phyloP scores from a whole-genome alignment of 2,113 vertebrate species.

The Onychostruthus taczanowskii region DNA sequence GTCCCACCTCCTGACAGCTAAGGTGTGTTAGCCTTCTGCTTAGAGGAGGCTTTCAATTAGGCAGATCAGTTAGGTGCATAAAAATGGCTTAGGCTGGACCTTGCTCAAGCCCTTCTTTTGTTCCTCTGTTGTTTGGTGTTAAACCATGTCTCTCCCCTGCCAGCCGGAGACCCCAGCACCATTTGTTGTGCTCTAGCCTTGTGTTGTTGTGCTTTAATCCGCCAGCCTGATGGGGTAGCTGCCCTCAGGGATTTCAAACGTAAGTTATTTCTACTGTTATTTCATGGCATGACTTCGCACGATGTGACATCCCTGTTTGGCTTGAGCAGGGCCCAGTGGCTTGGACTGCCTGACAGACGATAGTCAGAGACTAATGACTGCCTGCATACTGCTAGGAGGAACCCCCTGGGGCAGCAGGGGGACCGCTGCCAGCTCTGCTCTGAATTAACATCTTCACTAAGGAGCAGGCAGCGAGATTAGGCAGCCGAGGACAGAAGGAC shows the following conservation, averaged over 20 bases:
- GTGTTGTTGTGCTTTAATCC: not conserved
- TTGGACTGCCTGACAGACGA: constrained; percentile 35
- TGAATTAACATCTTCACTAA: constrained; percentile 56
- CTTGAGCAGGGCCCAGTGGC: not conserved
- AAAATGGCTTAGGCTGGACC: not conserved
- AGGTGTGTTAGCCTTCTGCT: not conserved
- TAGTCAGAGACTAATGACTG: constrained; percentile 51
- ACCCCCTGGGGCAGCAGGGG: constrained; percentile 27
- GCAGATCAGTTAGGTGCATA: not conserved
- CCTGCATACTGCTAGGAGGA: constrained; percentile 46
- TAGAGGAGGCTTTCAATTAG: not conserved
- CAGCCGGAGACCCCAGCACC: not conserved
- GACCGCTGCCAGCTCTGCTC: constrained; percentile 41
- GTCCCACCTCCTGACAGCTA: not conserved
- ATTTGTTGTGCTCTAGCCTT: accelerated
- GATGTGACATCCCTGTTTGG: constrained; percentile 25
- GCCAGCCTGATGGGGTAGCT: not conserved
- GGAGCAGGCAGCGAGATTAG: constrained; percentile 1
- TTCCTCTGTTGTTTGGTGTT: not conserved
- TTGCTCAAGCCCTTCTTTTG: not conserved
- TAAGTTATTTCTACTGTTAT: constrained; percentile 2
- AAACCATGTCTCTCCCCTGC: not conserved
- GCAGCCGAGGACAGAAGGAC: not conserved
- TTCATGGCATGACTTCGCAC: constrained; percentile 50
- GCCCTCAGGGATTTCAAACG: not conserved